These are phyloP conservation scores for Catharus bicknelli DNA, from an alignment of 2,113 vertebrate species.

Conservation along the genomic window DNA sequence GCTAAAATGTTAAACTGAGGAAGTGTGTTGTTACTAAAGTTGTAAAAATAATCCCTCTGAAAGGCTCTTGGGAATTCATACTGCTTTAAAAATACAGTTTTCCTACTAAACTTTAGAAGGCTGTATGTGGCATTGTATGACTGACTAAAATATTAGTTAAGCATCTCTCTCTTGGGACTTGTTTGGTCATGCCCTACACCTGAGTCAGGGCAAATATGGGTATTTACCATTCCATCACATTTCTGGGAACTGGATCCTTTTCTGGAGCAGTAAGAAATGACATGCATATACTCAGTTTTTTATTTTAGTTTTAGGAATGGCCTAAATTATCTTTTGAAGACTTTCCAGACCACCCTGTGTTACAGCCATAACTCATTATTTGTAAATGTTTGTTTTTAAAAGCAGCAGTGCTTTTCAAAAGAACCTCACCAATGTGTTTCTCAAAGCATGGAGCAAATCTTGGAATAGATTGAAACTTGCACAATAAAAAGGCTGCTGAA, in stretches of 20 bases:
- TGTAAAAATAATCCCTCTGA: background rate
- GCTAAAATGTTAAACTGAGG: background rate
- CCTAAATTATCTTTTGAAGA: background rate
- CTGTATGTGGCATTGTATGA: background rate
- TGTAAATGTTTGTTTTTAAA: slow-evolving; percentile 9
- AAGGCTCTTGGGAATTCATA: background rate
- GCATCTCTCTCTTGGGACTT: background rate
- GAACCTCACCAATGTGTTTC: background rate
- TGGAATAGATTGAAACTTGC: background rate
- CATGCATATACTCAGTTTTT: fast-evolving
- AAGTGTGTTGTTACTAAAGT: background rate
- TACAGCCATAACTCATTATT: background rate
- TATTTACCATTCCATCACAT: background rate
- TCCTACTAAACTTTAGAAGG: background rate
- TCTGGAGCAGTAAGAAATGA: background rate
- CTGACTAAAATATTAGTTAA: background rate
- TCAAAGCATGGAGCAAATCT: background rate
- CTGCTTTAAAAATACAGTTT: background rate
- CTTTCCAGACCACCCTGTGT: background rate
- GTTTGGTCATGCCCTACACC: background rate
- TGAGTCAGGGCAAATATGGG: background rate
- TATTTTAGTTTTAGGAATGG: background rate
- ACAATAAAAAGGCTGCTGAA: background rate
- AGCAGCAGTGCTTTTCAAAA: background rate
- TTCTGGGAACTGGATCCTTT: background rate